Base-by-base conservation (phyloP, 1,140 invertebrate genomes). In the Brachionus rotundiformis region DNA sequence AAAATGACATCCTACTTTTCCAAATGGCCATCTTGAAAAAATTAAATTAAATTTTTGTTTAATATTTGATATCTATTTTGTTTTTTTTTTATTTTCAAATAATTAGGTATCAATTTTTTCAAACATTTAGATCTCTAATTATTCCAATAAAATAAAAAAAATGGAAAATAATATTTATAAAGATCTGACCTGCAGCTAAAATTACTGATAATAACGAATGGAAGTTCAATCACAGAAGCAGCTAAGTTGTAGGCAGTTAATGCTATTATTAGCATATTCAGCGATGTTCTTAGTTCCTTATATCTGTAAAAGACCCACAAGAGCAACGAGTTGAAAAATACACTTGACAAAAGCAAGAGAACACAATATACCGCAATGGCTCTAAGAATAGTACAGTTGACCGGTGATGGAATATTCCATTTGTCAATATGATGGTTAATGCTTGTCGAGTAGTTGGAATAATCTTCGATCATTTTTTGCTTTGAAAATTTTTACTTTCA, bases 201-300 rank as follows among this genome's bases (percentile, higher is more conserved):
- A 81, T 81, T 81, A 7, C 54, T 63, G 5, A 31, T 81, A n/a
- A 81, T 63, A n/a, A 63, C 39, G 39, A 81, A 81, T 19, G 79
- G 79, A 27, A 81, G 25, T 49, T 63, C 79, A 31, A 81, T 49
- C 27, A 81, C 19, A 1, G 79, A 41, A 27, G 36, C 54, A 27
- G 39, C 11, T 33, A 81, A 25, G 49, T 81, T 63, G 54, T 31
- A 63, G 10, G 54, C 41, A 31, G 79, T 63, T 41, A 81, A 68
- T 25, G 79, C 79, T n/a, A 81, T 81, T 8, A 81, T 81, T 19
- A 81, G 47, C 54, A 49, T 31, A 13, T 41, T 81, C 8, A 81
- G 13, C 11, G 79, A 63, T 29, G 79, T 41, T 63, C 47, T 49
- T 13, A 81, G n/a, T 25, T 63, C 33, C 19, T 81, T 81, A 5